Percentiles rank a stretch among this genome's conserved stretches.
phyloP scores from a whole-genome alignment of 2,888 invertebrate species.

The Lepeophtheirus nordmannii region DNA sequence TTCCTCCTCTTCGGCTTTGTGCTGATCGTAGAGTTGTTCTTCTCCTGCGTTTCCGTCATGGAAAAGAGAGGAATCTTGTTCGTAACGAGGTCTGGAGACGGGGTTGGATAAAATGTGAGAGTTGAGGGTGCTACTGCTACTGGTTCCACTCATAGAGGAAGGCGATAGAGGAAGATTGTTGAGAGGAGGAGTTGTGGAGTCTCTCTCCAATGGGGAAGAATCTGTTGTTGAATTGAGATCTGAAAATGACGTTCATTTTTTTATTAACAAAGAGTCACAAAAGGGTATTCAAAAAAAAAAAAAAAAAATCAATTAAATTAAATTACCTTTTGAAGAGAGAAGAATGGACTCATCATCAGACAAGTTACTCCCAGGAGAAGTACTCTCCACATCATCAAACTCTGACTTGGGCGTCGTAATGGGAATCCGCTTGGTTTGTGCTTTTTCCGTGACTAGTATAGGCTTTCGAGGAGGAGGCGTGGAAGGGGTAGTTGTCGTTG shows the following conservation, averaged over 20 bases:
- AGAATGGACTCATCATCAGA: neutral
- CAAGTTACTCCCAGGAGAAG: neutral
- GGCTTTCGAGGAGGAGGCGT: constrained; percentile 5
- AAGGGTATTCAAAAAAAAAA: neutral
- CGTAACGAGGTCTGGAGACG: neutral
- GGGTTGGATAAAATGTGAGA: neutral
- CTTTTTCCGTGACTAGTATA: constrained; percentile 20
- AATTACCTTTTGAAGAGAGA: neutral
- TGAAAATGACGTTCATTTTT: neutral
- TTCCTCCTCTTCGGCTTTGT: neutral
- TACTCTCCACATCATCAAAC: neutral
- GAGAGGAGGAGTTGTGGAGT: neutral
- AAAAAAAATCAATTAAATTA: neutral
- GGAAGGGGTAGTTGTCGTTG: neutral
- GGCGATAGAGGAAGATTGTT: neutral
- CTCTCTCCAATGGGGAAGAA: neutral
- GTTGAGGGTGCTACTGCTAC: neutral
- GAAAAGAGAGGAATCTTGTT: neutral
- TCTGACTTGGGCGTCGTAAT: constrained; percentile 22
- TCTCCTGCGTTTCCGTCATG: neutral
- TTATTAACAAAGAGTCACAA: neutral
- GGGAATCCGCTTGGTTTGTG: neutral
- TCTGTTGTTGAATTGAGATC: neutral
- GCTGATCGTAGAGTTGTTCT: constrained; percentile 17
- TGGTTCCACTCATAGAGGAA: neutral